phyloP scores from a whole-genome alignment of 2,113 vertebrate species.

The Mesoclemmys tuberculata region DNA sequence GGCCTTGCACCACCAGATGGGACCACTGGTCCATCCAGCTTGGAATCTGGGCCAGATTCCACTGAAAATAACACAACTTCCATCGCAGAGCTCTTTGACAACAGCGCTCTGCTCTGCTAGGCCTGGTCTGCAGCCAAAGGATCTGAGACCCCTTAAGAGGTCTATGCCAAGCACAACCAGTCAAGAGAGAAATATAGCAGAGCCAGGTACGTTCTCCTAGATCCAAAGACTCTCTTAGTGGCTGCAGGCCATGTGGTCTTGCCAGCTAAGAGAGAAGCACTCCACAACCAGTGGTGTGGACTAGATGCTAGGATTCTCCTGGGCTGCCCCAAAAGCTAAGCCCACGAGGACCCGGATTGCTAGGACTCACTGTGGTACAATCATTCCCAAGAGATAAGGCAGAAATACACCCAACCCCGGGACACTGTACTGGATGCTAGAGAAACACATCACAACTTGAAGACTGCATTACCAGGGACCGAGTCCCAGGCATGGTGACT shows the following conservation, averaged over 20 bases:
- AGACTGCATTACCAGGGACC: background rate
- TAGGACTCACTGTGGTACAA: background rate
- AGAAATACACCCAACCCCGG: background rate
- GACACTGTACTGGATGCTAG: background rate
- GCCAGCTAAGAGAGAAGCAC: background rate
- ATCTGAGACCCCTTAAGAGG: background rate
- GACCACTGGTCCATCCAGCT: background rate
- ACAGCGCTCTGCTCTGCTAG: background rate
- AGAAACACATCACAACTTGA: background rate
- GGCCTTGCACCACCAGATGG: background rate
- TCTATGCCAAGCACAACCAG: background rate
- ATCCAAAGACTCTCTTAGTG: background rate
- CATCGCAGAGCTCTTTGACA: background rate
- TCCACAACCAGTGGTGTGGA: background rate
- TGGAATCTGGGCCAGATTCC: background rate
- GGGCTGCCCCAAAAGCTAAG: background rate
- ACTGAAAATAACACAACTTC: background rate
- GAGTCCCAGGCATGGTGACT: background rate
- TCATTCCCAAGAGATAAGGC: background rate
- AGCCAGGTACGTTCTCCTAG: background rate
- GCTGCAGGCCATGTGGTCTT: background rate
- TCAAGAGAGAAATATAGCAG: background rate
- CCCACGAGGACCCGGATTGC: background rate
- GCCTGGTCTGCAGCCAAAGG: background rate
- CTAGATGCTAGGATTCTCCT: background rate